Evolutionary conservation across 2,113 vertebrate genomes (phyloP).

Genomic region (Hippocampus guttulatus): DNA sequence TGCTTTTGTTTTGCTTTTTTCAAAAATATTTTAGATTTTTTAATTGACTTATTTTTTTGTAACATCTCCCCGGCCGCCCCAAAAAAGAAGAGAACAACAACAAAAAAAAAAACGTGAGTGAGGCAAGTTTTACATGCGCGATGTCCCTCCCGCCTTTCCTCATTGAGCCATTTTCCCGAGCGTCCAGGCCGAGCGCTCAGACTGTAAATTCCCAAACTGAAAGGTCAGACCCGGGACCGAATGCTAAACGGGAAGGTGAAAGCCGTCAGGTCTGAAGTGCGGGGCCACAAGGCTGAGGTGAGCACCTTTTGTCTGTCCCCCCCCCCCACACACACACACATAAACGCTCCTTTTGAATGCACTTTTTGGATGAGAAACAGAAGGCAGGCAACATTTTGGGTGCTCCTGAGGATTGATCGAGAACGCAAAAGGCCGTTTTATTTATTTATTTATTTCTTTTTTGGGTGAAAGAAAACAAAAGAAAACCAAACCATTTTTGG

Average conservation of each 20-base stretch:
- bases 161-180: not conserved
- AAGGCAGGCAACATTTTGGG: too few species aligned
- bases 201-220: conserved; percentile 51
- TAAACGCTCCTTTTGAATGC: too few species aligned
- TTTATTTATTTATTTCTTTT: too few species aligned
- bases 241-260: conserved; percentile 53
- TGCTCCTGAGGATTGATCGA: too few species aligned
- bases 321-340: not conserved
- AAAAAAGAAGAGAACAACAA: too few species aligned
- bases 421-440: too few species aligned
- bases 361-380: too few species aligned
- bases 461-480: too few species aligned
- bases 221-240: conserved; percentile 57
- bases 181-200: not conserved
- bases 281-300: conserved; percentile 54
- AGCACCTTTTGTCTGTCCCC: conserved; percentile 46
- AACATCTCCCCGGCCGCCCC: not conserved
- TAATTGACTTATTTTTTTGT: conserved; percentile 37
- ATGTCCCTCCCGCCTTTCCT: not conserved
- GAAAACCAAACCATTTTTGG: too few species aligned
- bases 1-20: conserved; percentile 58
- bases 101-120: conserved; percentile 4
- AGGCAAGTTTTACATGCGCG: not conserved
- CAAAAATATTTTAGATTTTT: conserved; percentile 49
- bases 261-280: conserved; percentile 52